A percentile compares a stretch with the other conserved stretches of the same genome.
phyloP scores from a whole-genome alignment of 2,888 invertebrate genomes.

The Petrolisthes manimaculis region DNA sequence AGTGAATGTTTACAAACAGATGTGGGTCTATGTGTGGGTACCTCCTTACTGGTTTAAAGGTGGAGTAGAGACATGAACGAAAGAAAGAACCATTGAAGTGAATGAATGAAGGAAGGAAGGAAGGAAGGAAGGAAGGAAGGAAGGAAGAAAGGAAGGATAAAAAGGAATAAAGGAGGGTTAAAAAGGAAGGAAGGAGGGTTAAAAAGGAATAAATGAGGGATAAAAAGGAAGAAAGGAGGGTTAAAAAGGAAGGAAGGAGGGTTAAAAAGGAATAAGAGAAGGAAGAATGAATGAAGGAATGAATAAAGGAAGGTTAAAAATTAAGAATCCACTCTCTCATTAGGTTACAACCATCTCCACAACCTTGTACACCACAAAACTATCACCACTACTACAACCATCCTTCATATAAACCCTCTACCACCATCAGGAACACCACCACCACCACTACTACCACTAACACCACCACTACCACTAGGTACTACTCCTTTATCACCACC shows the following conservation, averaged over 20 bases:
- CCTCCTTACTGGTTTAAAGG: too few relatives aligned
- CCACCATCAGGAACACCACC: not conserved
- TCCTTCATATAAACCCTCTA: not conserved
- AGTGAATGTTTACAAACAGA: too few relatives aligned
- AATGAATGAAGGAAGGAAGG: too few relatives aligned
- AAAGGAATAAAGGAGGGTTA: not conserved
- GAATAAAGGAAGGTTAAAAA: not conserved
- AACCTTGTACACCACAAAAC: not conserved
- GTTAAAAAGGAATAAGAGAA: not conserved
- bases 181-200: not conserved
- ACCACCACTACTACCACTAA: not conserved
- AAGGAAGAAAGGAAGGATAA: not conserved
- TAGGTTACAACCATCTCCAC: not conserved
- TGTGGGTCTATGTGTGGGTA: too few relatives aligned
- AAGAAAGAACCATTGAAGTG: not conserved
- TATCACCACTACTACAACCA: too few relatives aligned
- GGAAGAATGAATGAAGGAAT: constrained; percentile 1
- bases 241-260: not conserved
- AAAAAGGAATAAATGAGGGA: not conserved
- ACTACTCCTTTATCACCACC: not conserved
- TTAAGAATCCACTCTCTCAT: too few relatives aligned
- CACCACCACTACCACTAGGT: too few relatives aligned
- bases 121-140: too few relatives aligned
- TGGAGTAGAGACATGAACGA: not conserved
- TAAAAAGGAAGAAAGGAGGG: not conserved